Evolutionary conservation across 2,797 vertebrate genomes (phyloP), one percentile per base, ranked within the genome.

Genomic region (Sebastes iracundus): DNA sequence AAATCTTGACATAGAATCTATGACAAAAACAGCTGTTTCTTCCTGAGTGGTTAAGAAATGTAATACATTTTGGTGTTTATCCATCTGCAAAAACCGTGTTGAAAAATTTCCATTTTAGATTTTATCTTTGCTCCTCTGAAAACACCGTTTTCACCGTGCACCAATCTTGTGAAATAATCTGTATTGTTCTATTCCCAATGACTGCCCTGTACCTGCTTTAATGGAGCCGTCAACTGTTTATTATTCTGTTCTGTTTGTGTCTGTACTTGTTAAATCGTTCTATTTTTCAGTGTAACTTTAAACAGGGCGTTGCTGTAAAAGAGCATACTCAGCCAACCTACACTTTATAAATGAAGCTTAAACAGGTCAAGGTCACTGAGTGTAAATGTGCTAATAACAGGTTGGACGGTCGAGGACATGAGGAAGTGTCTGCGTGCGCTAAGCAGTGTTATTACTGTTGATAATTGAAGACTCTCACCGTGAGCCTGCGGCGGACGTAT

Each of bases 401-500:
- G 42, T 63, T 72, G 20, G 22, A 25, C 20, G 6, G 23, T 2
- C 22, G 35, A 53, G 9, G 22, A 70, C 65, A 77, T 23, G 27
- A 66, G 27, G 23, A 70, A 30, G 20, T 23, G 33, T 73, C 30
- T 58, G 38, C 3, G 0, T 33, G 46, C 22, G 7, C 27, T 35
- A 3, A 28, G 14, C 49, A 6, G 35, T 32, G 32, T 55, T 52
- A 28, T 52, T 56, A 58, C 1, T 0, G 23, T 12, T 0, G 22
- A 38, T 52, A 32, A 72, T 2, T 56, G 6, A 64, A 22, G 42
- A 14, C 46, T 76, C 97, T 96, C 86, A 99, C 98, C 79, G 97
- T 99, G 52, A 99, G 96, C 46, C 98, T 93, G 84, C 97, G 96
- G 68, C 97, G 97, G 68, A 98, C 94, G 1, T 99, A 99, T 91